Conservation (phyloP, 1,140 invertebrate species). For the Saccostrea echinata region DNA sequence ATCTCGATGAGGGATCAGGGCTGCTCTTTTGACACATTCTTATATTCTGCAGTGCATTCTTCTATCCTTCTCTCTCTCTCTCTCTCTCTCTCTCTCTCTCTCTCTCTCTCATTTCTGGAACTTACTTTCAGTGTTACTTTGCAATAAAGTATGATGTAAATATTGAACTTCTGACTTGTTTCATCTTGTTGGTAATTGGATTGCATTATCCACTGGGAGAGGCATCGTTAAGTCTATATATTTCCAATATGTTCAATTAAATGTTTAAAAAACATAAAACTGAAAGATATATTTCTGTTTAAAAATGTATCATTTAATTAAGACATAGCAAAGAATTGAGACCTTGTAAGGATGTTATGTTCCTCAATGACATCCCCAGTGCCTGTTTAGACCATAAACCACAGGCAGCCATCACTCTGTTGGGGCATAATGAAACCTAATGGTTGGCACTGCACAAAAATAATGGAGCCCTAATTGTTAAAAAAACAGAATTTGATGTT, state of each 20-base stretch:
- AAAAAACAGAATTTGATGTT: conserved; percentile 25
- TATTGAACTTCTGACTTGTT: too few species aligned
- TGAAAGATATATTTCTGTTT: not conserved
- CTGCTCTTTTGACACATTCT: conserved; percentile 18
- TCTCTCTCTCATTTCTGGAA: not conserved
- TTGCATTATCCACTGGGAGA: too few species aligned
- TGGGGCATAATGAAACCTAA: conserved; percentile 26
- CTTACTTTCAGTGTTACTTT: too few species aligned
- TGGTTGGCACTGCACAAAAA: not conserved
- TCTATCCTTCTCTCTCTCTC: not conserved
- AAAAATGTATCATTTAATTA: not conserved
- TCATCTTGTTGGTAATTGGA: too few species aligned
- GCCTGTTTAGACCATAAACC: conserved; percentile 5
- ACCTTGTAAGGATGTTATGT: not conserved
- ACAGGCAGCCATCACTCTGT: not conserved
- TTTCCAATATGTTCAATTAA: too few species aligned
- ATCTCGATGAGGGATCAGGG: not conserved
- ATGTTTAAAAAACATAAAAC: too few species aligned
- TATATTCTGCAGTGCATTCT: not conserved
- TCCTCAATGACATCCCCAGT: not conserved
- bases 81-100: not conserved
- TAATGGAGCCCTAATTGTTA: conserved; percentile 28
- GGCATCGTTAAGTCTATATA: too few species aligned
- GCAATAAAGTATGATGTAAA: too few species aligned
- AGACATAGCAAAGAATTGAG: not conserved